Base-by-base conservation (phyloP, 2,797 vertebrate species). In the Oryzias sinensis region DNA sequence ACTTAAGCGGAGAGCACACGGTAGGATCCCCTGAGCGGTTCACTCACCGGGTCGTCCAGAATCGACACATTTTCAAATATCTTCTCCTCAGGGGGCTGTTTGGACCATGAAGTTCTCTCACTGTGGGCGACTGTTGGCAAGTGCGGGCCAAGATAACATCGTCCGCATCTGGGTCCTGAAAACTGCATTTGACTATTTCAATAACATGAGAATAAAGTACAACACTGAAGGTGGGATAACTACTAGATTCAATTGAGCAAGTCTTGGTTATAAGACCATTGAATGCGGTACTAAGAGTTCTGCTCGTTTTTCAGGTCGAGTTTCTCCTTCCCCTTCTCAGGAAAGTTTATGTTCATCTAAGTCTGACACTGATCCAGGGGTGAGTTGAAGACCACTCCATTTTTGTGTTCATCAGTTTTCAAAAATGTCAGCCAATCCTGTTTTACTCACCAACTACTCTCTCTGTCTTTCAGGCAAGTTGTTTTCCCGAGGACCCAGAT, bases 81-180 rank as follows among this genome's bases (percentile, higher is more conserved):
- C 6, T 68, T 37, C 16, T 41, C 20, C 48, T 20, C 43, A 99
- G 97, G 97, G 97, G 25, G 97, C 97, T 0, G 97, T 99, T 54
- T 99, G 97, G 97, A 99, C 97, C 1, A 99, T 99, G 97, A 99
- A 99, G 77, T 99, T 99, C 88, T 99, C 97, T 70, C 95, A 99
- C 86, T 99, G 97, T 1, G 96, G 97, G 46, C 87, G 97, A 60
- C 90, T 99, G 76, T 91, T 99, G 80, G 97, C 97, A 4, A 94
- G 94, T 11, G 97, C 95, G 5, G 97, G 97, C 25, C 97, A 99
- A 80, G 97, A 99, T 75, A 99, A 99, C 0, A 91, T 98, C 58
- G 97, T 99, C 33, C 93, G 97, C 70, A 99, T 99, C 89, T 99
- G 97, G 97, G 97, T 97, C 72, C 87, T 99, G 62, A 99, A 98